A percentile compares a stretch with the other conserved stretches of the same genome.
phyloP scores from a whole-genome alignment of 2,113 vertebrate genomes.

The Stegostoma tigrinum region DNA sequence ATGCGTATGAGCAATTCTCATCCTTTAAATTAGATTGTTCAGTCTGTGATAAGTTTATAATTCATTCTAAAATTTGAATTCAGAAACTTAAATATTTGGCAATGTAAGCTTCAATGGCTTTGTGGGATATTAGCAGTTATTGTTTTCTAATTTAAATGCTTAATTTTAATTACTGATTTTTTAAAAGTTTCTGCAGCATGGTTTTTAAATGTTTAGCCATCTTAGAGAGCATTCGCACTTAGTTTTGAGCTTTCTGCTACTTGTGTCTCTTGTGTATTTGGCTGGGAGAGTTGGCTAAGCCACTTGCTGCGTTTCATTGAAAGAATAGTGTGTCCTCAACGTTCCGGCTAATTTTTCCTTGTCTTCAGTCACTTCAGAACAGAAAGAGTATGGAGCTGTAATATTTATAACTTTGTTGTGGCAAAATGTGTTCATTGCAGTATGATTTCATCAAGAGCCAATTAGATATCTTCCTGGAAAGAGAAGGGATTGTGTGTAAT shows the following conservation, averaged over 20 bases:
- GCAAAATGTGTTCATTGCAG: neutral
- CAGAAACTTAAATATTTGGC: neutral
- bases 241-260: neutral
- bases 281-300: neutral
- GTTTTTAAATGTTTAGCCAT: neutral
- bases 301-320: neutral
- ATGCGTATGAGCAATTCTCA: conserved; percentile 43
- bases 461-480: neutral
- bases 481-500: neutral
- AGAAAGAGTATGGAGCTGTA: neutral
- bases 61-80: neutral
- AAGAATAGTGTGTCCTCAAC: neutral
- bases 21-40: neutral
- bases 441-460: neutral
- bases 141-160: neutral
- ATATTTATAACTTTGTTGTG: neutral
- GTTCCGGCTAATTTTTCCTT: neutral
- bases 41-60: neutral
- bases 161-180: neutral
- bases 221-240: neutral
- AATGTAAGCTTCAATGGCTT: neutral
- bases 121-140: neutral
- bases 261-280: neutral
- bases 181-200: neutral
- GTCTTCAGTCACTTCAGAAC: neutral